Evolutionary conservation across 2,113 vertebrate species (phyloP).

Genomic region (Planiliza haematocheilus): DNA sequence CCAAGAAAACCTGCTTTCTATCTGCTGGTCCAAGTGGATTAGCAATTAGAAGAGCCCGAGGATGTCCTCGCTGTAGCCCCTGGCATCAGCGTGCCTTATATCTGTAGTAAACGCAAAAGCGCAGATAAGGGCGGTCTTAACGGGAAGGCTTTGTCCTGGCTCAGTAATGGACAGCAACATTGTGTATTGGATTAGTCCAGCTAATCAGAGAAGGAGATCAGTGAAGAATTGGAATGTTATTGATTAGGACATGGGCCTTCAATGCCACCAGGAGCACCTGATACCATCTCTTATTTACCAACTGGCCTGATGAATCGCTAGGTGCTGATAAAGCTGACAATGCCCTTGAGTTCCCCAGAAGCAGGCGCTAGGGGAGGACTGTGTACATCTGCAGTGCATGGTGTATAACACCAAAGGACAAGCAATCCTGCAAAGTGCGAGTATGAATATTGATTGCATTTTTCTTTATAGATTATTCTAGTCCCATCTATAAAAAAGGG

Average conservation of each 20-base stretch:
- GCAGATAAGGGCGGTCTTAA: conserved; percentile 73
- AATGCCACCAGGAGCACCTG: conserved; percentile 73
- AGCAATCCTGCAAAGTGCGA: conserved; percentile 22
- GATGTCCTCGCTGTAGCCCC: conserved; percentile 41
- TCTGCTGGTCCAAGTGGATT: conserved; percentile 63
- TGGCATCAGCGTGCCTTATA: conserved; percentile 47
- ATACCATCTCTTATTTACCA: conserved; percentile 87
- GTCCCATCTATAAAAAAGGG: conserved; percentile 31
- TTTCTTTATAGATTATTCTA: conserved; percentile 56
- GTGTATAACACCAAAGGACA: conserved; percentile 27
- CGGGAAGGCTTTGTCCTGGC: conserved; percentile 60
- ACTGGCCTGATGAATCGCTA: conserved; percentile 74
- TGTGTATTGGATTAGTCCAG: conserved; percentile 78
- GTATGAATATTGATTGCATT: conserved; percentile 55
- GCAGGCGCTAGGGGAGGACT: conserved; percentile 22
- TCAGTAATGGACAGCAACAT: conserved; percentile 75
- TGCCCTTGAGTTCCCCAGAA: conserved; percentile 76
- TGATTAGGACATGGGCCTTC: conserved; percentile 82
- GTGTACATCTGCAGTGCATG: conserved; percentile 33
- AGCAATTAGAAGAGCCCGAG: conserved; percentile 73
- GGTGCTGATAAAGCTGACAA: conserved; percentile 74
- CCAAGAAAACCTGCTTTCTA: conserved; percentile 51
- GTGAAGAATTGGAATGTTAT: conserved; percentile 83
- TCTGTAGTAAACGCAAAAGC: conserved; percentile 70
- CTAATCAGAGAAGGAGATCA: conserved; percentile 82